Base-by-base conservation (phyloP, 2,797 vertebrate genomes). In the Sebastes nivosus region DNA sequence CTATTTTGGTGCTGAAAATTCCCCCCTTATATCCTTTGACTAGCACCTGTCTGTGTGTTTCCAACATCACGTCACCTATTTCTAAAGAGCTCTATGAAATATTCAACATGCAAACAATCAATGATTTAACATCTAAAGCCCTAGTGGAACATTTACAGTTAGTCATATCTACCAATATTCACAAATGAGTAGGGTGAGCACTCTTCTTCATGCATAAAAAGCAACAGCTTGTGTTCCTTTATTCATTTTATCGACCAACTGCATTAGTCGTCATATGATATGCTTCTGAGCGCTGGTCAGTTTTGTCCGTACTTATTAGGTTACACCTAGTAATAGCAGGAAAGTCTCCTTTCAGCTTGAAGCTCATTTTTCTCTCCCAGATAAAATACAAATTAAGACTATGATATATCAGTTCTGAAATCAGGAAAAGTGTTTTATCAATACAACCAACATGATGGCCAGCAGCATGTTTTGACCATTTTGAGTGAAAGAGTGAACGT, bases 1-100 rank as follows among this genome's bases (percentile, higher is more conserved):
- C 67, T 79, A 86, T 91, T 88, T 83, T 77, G 32, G 72, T 67
- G 73, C 36, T 80, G 64, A 71, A 83, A 76, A 67, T 65, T n/a
- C 72, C 32, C 75, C 50, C 42, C 60, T 75, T 22, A 22, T 69
- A 22, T 66, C 34, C n/a, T 66, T 54, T 55, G 30, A 67, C 38
- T 29, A n/a, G 30, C 30, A 80, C 75, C 77, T 86, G 71, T 64
- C 34, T 76, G 34, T 61, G 54, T 55, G 24, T 61, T 68, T 83
- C 60, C 55, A 69, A 57, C 24, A 29, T 13, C 36, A 16, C 1
- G 1, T 32, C 32, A 5, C 20, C 25, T 25, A 60, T 67, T 83
- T 80, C 22, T 30, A 11, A 80, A 84, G 70, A 70, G 29, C 32
- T 46, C 16, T 22, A 29, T 80, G 34, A 83, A 73, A 82, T 58